These are phyloP conservation scores for Ernsta delagoae DNA, from an alignment of 2,888 invertebrate species.

Conservation along the genomic window DNA sequence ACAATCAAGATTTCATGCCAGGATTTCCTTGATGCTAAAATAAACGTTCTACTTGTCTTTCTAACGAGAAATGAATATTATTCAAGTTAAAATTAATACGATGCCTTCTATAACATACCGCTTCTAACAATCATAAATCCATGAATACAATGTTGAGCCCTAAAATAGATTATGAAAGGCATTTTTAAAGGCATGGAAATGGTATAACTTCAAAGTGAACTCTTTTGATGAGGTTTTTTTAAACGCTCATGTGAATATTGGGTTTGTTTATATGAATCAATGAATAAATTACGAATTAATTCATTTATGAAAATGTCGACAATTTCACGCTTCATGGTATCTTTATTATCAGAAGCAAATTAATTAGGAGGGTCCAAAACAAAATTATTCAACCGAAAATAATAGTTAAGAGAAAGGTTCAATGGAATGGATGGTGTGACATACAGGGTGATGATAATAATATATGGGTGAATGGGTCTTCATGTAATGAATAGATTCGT, in stretches of 20 bases:
- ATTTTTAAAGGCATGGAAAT: no score
- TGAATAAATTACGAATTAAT: background rate
- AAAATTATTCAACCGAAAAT: conserved; percentile 14
- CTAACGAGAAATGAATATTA: conserved; percentile 8
- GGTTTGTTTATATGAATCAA: background rate
- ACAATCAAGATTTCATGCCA: background rate
- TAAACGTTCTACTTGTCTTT: background rate
- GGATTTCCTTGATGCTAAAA: conserved; percentile 20
- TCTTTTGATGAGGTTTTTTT: no score
- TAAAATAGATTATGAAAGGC: no score
- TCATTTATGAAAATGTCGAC: background rate
- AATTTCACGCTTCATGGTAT: background rate
- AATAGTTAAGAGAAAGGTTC: conserved; percentile 9
- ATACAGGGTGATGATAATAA: background rate
- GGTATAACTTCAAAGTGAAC: no score
- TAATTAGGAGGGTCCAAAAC: conserved; percentile 7
- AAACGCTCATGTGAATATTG: background rate
- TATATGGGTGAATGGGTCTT: conserved; percentile 1
- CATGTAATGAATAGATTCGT: no score
- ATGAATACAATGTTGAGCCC: no score
- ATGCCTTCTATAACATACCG: no score
- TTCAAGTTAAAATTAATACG: no score
- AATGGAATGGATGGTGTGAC: background rate
- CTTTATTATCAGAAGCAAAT: background rate
- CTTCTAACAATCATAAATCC: no score